Conservation (phyloP, 2,888 invertebrate species). For the Aphodius sticticus region DNA sequence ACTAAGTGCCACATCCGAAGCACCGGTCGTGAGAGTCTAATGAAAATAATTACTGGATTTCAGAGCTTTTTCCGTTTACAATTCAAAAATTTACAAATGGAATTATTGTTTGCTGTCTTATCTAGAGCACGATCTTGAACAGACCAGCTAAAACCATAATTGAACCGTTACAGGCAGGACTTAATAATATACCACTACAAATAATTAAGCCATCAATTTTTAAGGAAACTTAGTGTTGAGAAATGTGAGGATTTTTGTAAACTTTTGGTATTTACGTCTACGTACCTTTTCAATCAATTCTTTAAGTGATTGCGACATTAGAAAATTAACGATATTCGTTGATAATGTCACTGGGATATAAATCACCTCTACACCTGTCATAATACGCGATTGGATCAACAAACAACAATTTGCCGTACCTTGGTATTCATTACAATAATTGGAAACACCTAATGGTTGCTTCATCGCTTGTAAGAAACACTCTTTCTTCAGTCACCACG, state of each 20-base stretch:
- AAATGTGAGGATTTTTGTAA: not conserved
- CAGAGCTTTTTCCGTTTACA: not conserved
- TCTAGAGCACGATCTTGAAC: not conserved
- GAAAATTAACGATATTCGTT: not conserved
- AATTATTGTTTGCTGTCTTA: not conserved
- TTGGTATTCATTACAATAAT: not conserved
- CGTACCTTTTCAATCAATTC: not conserved
- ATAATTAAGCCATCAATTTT: not conserved
- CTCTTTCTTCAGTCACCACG: no score
- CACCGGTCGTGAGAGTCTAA: not conserved
- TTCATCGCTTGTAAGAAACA: not conserved
- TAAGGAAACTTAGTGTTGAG: not conserved
- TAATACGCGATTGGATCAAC: not conserved
- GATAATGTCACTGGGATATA: not conserved
- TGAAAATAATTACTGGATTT: not conserved
- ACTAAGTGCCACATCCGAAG: not conserved
- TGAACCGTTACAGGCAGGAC: not conserved
- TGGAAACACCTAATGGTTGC: not conserved
- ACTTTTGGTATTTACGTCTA: no score
- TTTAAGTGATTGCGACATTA: not conserved
- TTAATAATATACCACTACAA: not conserved
- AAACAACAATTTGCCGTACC: not conserved
- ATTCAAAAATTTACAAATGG: conserved; percentile 4
- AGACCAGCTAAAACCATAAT: not conserved
- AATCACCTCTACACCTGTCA: conserved; percentile 4